Base-by-base conservation (phyloP, 2,113 vertebrate species). In the Cottus gobio region DNA sequence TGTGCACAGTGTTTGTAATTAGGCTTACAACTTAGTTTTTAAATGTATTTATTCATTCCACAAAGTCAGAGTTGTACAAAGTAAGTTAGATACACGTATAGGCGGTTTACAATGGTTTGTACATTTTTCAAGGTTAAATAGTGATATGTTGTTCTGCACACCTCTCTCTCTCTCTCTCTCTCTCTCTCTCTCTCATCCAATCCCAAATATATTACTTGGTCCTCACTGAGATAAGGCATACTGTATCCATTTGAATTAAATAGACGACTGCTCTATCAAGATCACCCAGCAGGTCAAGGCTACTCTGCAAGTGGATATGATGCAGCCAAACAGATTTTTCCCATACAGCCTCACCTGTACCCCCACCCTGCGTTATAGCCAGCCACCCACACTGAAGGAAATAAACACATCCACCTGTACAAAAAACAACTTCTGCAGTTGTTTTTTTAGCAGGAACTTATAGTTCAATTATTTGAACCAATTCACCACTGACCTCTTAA, bases 241-340 rank as follows among this genome's bases (percentile, higher is more conserved):
- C 73, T 82, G 79, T 89, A 91, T 87, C 90, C 79, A 86, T 86
- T 89, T 88, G 82, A 89, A 92, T 91, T 89, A 91, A 94, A 87
- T 86, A 75, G 88, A 85, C 77, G 24, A 83, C 58, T 67, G 71
- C 79, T 87, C 77, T 88, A 90, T 92, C 89, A 85, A 86, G 84
- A 92, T 93, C 91, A 79, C 87, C 80, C 87, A 62, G 71, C 71
- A 86, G 79, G 85, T 90, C 83, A 92, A 80, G 83, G 84, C 77
- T 64, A n/a, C 79, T 70, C 72, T 85, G 84, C 62, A 62, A 77
- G 63, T 83, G 67, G 86, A 90, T 91, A 80, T 84, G 87, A 85
- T 93, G 79, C 77, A 77, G 75, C 74, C 70, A 78, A 71, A 75
- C 72, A n/a, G 24, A 75, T 82, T 71, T 84, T 75, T 48, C 2